These are phyloP conservation scores for Phalacrocorax carbo DNA, from an alignment of 2,113 vertebrate genomes.

Conservation along the genomic window DNA sequence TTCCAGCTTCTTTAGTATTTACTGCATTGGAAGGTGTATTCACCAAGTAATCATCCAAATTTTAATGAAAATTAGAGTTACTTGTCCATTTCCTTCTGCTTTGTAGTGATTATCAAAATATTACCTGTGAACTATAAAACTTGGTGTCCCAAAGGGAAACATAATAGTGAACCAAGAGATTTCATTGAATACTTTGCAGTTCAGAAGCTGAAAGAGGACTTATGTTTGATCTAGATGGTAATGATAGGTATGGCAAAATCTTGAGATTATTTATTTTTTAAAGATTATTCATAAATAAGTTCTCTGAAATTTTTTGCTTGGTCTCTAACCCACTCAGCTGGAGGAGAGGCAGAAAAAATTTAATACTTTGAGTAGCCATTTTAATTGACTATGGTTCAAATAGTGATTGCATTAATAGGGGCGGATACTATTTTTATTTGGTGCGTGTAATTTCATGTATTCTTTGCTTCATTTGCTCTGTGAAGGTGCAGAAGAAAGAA, in stretches of 20 bases:
- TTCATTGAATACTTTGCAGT: neutral
- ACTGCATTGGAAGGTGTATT: neutral
- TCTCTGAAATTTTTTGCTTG: neutral
- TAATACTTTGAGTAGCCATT: neutral
- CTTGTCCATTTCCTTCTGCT: neutral
- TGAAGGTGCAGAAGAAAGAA: neutral
- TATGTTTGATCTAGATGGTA: neutral
- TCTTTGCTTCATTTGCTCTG: neutral
- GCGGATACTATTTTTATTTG: neutral
- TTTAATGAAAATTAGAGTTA: neutral
- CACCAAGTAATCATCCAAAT: neutral
- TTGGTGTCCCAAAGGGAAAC: neutral
- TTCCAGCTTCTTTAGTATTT: neutral
- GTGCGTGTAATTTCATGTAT: neutral
- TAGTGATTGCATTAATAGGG: neutral
- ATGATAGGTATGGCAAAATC: neutral
- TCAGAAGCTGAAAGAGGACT: neutral
- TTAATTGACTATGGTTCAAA: neutral
- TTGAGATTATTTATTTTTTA: neutral
- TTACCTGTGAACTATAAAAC: neutral
- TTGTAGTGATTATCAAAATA: neutral
- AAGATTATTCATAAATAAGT: neutral
- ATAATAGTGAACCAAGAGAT: neutral
- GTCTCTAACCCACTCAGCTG: neutral
- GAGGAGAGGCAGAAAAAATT: neutral